Evolutionary conservation across 2,888 invertebrate species (phyloP).

Genomic region (Agrochola lota): DNA sequence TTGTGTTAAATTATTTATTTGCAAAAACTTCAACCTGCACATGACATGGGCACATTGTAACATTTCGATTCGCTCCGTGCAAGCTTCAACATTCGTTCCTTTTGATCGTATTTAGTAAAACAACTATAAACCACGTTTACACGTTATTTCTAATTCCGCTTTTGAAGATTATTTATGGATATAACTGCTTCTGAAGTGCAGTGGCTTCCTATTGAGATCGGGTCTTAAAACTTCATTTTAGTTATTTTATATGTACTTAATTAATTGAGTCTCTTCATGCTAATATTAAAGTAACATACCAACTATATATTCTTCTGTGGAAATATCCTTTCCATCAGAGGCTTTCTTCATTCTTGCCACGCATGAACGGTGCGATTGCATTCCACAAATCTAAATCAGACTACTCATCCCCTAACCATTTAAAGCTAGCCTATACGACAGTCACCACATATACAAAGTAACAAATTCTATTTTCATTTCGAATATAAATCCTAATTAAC

Average conservation of each 20-base stretch:
- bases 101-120: constrained; percentile 55
- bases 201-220: not conserved
- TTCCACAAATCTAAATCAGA: not conserved
- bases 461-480: constrained; percentile 7
- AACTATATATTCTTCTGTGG: not conserved
- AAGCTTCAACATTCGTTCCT: constrained; percentile 52
- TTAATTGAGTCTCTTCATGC: too few species aligned
- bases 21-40: constrained; percentile 2
- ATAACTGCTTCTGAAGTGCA: not conserved
- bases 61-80: constrained; percentile 42
- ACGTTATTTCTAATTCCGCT: constrained; percentile 17
- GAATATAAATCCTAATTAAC: constrained; percentile 51
- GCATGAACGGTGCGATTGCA: not conserved
- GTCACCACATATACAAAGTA: not conserved
- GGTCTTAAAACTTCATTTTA: too few species aligned
- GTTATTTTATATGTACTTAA: too few species aligned
- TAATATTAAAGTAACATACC: too few species aligned
- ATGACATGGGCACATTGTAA: not conserved
- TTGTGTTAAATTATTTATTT: constrained; percentile 19
- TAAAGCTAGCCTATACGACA: not conserved
- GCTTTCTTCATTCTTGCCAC: not conserved
- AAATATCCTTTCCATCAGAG: not conserved
- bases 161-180: constrained; percentile 36
- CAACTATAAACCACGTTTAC: constrained; percentile 45
- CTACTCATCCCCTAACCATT: not conserved